phyloP scores from a whole-genome alignment of 2,888 invertebrate genomes.

The Salticus scenicus region DNA sequence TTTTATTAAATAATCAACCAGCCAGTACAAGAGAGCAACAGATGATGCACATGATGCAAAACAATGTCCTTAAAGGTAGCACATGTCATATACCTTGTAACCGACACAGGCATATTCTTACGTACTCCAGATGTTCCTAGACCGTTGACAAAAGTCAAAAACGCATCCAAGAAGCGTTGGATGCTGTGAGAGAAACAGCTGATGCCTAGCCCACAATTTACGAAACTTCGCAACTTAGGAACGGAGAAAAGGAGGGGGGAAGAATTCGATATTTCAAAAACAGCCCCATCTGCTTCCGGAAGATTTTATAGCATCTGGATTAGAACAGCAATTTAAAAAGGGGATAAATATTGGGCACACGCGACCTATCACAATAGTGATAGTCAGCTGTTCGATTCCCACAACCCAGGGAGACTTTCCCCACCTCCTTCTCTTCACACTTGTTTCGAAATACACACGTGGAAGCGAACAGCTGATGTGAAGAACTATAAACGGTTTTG shows the following conservation, averaged over 20 bases:
- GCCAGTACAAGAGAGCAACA: too few relatives aligned
- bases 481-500: conserved; percentile 5
- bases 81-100: neutral
- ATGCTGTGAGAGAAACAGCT: neutral
- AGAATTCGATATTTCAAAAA: neutral
- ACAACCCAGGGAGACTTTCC: neutral
- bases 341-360: conserved; percentile 15
- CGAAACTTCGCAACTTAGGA: conserved; percentile 1
- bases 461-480: conserved; percentile 27
- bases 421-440: conserved; percentile 16
- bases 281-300: conserved; percentile 51
- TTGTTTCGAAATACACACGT: conserved; percentile 39
- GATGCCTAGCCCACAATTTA: neutral
- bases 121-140: conserved; percentile 15
- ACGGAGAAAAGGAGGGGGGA: neutral
- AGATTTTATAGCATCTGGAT: conserved; percentile 20
- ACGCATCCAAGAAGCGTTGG: neutral
- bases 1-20: too few relatives aligned
- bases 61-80: neutral
- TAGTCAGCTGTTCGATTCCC: conserved; percentile 35
- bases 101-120: conserved; percentile 20
- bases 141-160: conserved; percentile 44
- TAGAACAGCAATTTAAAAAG: conserved; percentile 16
- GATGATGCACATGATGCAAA: neutral
- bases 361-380: conserved; percentile 27